These are phyloP conservation scores for Tragulus kanchil DNA, from an alignment of 2,113 vertebrate genomes.

Conservation along the genomic window DNA sequence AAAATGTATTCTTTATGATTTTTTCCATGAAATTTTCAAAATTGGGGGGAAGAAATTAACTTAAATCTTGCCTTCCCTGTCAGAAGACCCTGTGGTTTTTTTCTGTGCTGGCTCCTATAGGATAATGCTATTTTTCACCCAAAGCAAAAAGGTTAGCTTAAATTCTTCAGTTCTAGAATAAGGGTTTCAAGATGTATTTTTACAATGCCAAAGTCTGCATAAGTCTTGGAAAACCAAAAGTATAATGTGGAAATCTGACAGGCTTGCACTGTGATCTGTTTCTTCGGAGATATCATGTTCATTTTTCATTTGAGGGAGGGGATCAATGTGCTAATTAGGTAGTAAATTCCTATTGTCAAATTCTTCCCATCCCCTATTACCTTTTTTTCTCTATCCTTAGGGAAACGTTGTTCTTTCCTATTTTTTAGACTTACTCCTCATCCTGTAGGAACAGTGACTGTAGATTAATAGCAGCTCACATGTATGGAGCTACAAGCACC, in stretches of 20 bases:
- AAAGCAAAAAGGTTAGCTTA: constrained; percentile 54
- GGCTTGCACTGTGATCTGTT: not conserved
- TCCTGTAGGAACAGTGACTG: not conserved
- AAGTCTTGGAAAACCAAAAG: constrained; percentile 60
- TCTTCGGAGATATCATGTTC: constrained; percentile 56
- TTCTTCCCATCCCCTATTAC: not conserved
- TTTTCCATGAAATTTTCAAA: constrained; percentile 17
- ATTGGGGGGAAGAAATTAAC: constrained; percentile 15
- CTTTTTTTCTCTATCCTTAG: not conserved
- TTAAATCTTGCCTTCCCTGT: not conserved
- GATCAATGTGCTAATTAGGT: constrained; percentile 27
- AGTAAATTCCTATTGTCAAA: not conserved
- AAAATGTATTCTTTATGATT: constrained; percentile 42
- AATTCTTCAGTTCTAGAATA: constrained; percentile 67
- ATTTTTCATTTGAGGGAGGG: constrained; percentile 43
- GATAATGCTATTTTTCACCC: constrained; percentile 63
- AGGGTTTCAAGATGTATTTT: constrained; percentile 77
- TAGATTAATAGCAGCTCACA: not conserved
- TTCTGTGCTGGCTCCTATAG: constrained; percentile 42
- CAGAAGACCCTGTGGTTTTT: constrained; percentile 35
- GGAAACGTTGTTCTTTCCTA: not conserved
- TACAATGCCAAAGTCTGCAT: constrained; percentile 68
- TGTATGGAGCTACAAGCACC: not conserved
- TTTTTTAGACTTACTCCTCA: not conserved
- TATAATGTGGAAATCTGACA: constrained; percentile 64